Conservation (phyloP, 2,888 invertebrate species). For the Tridacna gigas region DNA sequence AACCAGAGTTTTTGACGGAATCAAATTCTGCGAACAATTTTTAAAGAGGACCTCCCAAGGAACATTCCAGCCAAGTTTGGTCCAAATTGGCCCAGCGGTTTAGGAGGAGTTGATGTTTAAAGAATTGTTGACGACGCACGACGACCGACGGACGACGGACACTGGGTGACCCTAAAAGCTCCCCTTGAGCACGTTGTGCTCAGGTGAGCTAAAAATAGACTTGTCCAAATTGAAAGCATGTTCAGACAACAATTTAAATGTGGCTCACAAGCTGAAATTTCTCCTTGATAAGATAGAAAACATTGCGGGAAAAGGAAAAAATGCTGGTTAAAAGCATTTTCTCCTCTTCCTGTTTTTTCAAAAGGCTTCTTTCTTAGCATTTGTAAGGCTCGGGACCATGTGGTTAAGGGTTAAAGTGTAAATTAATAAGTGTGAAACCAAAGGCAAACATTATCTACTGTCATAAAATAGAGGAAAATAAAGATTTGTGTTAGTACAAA, state of each 20-base stretch:
- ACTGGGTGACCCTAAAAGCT: not conserved
- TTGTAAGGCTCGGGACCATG: not conserved
- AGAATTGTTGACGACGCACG: not conserved
- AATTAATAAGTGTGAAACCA: not conserved
- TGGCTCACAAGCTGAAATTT: too few relatives aligned
- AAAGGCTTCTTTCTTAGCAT: not conserved
- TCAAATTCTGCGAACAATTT: not conserved
- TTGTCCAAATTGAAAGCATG: too few relatives aligned
- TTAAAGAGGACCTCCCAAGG: not conserved
- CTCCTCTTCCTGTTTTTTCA: not conserved
- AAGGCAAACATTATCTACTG: not conserved
- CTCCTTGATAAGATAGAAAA: too few relatives aligned
- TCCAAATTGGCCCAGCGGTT: not conserved
- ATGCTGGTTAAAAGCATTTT: too few relatives aligned
- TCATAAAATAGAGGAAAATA: too few relatives aligned
- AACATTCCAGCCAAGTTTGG: not conserved
- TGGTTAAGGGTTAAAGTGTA: not conserved
- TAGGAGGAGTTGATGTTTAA: not conserved
- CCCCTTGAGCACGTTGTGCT: not conserved
- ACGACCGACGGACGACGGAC: slow-evolving; percentile 1
- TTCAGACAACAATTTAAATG: too few relatives aligned
- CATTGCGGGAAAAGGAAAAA: too few relatives aligned
- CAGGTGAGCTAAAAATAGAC: not conserved
- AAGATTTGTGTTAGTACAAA: not conserved
- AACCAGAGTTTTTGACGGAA: not conserved